phyloP scores from a whole-genome alignment of 2,797 vertebrate genomes.

The Uromys caudimaculatus region DNA sequence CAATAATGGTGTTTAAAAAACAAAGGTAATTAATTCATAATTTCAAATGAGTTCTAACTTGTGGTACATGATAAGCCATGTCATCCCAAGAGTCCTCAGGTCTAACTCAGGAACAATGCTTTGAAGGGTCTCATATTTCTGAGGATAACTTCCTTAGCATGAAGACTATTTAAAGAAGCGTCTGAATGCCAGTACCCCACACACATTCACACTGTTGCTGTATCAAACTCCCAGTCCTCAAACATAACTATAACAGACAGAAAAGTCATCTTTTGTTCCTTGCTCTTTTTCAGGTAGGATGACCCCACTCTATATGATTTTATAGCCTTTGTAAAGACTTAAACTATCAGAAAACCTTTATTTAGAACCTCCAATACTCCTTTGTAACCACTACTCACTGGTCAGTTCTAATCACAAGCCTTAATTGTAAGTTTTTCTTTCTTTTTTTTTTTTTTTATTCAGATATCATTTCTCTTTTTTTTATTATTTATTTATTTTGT shows the following conservation, averaged over 20 bases:
- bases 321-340: neutral
- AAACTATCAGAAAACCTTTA: neutral
- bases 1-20: neutral
- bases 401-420: neutral
- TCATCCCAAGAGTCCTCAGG: neutral
- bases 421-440: slow-evolving; percentile 27
- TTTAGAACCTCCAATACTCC: neutral
- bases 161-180: slow-evolving; percentile 33
- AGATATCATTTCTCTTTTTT: too few relatives aligned
- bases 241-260: neutral
- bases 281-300: neutral
- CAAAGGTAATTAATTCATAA: neutral
- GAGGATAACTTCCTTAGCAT: neutral
- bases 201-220: neutral
- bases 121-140: slow-evolving; percentile 9
- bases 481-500: too few relatives aligned
- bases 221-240: neutral
- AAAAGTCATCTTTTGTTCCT: neutral
- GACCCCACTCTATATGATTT: neutral
- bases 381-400: neutral
- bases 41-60: neutral
- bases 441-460: too few relatives aligned
- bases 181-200: neutral
- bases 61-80: neutral
- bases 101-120: neutral